A percentile compares a stretch with the other conserved stretches of the same genome.
phyloP scores from a whole-genome alignment of 2,113 vertebrate species.

The Brachypteracias leptosomus region DNA sequence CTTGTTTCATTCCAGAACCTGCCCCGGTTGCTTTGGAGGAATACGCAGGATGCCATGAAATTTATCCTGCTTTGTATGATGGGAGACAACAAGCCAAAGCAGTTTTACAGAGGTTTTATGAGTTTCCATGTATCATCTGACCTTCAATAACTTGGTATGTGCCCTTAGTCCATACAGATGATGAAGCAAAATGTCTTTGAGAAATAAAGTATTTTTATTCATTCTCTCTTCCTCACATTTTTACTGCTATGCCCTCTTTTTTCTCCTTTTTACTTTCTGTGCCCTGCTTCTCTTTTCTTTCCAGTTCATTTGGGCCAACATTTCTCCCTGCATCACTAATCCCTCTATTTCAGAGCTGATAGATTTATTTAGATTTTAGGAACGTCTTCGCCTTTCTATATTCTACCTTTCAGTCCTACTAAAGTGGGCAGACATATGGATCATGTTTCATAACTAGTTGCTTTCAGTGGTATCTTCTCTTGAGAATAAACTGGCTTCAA shows the following conservation, averaged over 20 bases:
- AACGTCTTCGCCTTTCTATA: not conserved
- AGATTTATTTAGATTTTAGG: not conserved
- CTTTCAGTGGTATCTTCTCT: rapidly evolving
- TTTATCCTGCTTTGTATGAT: not conserved
- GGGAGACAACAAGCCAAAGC: not conserved
- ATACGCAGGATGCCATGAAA: not conserved
- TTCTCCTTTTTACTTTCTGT: not conserved
- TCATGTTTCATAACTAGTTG: rapidly evolving
- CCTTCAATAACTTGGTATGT: not conserved
- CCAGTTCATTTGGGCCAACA: not conserved
- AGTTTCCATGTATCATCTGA: not conserved
- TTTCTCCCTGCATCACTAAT: not conserved
- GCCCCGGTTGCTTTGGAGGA: not conserved
- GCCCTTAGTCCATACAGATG: not conserved
- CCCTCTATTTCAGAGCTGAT: not conserved
- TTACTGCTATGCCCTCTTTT: not conserved
- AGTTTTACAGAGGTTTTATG: not conserved
- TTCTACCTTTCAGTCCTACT: not conserved
- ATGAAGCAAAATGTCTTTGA: not conserved
- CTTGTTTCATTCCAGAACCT: not conserved
- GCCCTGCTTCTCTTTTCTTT: not conserved
- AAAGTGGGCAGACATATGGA: rapidly evolving
- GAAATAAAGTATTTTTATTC: not conserved
- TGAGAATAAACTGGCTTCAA: not conserved
- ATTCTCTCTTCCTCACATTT: not conserved